Percentiles rank a stretch among this genome's conserved stretches.
Evolutionary conservation across 53 echinoderm and acorn worm species (phyloP).

Genomic region (Arbacia lixula): DNA sequence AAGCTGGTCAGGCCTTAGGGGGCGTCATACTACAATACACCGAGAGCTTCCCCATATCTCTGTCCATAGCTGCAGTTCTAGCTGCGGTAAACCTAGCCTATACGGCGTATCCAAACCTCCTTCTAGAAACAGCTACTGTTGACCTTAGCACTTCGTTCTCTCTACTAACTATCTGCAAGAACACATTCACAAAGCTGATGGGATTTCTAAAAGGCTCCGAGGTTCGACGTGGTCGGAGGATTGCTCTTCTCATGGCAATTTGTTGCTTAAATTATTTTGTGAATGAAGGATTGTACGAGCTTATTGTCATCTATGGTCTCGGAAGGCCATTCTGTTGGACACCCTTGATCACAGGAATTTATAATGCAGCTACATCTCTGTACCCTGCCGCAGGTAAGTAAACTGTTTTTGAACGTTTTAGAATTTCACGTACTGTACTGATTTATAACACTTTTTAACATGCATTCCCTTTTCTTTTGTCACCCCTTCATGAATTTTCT

Average conservation of each 20-base stretch:
- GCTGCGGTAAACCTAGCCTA: constrained; percentile 45
- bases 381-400: constrained; percentile 35
- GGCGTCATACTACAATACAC: constrained; percentile 40
- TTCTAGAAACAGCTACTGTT: constrained; percentile 63
- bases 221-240: constrained; percentile 5
- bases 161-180: constrained; percentile 30
- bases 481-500: too few species aligned
- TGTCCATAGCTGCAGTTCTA: constrained; percentile 11
- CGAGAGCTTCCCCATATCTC: constrained; percentile 17
- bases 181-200: too few species aligned
- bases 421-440: background rate
- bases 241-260: constrained; percentile 38
- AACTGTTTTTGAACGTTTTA: background rate
- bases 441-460: too few species aligned
- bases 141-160: too few species aligned
- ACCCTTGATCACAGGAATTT: constrained; percentile 31
- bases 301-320: constrained; percentile 55
- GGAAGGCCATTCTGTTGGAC: constrained; percentile 68
- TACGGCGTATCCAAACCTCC: constrained; percentile 45
- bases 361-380: background rate
- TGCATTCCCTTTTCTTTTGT: too few species aligned
- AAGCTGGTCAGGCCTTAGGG: constrained; percentile 24
- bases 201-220: constrained; percentile 36
- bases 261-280: constrained; percentile 20
- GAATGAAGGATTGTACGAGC: constrained; percentile 46